Base-by-base conservation (phyloP, 1,140 invertebrate genomes). In the Drosophila tristis region DNA sequence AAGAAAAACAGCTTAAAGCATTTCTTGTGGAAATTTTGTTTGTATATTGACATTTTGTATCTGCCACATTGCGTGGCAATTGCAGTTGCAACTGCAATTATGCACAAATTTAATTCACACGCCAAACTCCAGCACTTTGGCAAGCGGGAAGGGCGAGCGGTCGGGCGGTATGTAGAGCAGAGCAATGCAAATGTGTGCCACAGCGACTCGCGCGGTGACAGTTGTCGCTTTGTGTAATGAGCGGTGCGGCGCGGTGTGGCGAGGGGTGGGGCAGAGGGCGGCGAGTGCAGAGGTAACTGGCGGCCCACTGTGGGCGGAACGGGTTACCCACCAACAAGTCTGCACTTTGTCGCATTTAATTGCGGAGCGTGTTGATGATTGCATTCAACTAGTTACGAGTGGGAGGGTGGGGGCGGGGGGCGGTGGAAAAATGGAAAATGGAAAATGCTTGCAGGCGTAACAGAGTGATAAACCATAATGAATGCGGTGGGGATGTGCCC, bases 71-170 rank as follows among this genome's bases (percentile, higher is more conserved):
- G 57, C 65, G 49, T 16, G 26, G 42, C 20, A 31, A 42, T 66
- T 44, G 65, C 62, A 66, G 64, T 57, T 64, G 79, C 65, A 72
- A 56, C 62, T 77, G 82, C 82, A 86, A 81, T 86, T 81, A 86
- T 86, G 65, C 81, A 72, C 78, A 86, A 86, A 86, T 86, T 89
- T 63, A 87, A 86, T 86, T 86, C 82, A 86, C 84, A 86, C 84
- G 79, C 76, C 60, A 79, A 68, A 50, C 65, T 59, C 62, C 70
- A 75, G 3, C 11, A 13, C 35, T 11, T 7, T 7, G 6, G 26
- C 35, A 63, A 29, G 57, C 13, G 31, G 16, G 60, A 61, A 62
- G 5, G 43, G 5, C 4, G 49, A 54, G 62, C 26, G 15, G 55
- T 8, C 4, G 31, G 44, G 44, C 51, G 44, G 60, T 29, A 64